A percentile compares a stretch with the other conserved stretches of the same genome.
Conservation (phyloP, 2,888 invertebrate species). For the Polietes domitor region DNA sequence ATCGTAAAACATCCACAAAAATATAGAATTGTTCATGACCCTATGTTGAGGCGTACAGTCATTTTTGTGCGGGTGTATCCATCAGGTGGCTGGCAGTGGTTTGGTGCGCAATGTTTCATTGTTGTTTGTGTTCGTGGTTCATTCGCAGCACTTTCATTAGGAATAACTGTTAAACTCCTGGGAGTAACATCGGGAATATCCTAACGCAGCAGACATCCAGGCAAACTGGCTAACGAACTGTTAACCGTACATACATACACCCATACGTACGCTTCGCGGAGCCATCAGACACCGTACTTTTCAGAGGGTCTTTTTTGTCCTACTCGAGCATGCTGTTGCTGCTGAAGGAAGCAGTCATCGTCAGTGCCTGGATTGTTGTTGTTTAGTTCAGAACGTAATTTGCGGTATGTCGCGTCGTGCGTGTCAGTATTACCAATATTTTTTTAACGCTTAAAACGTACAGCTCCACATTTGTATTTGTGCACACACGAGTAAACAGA, state of each 20-base stretch:
- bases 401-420: slow-evolving; percentile 65
- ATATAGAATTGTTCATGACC: too few species aligned
- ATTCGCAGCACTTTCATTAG: slow-evolving; percentile 17
- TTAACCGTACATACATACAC: slow-evolving; percentile 46
- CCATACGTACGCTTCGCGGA: background rate
- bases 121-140: slow-evolving; percentile 57
- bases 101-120: slow-evolving; percentile 40
- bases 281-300: background rate
- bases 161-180: slow-evolving; percentile 54
- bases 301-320: background rate
- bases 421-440: slow-evolving; percentile 28
- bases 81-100: background rate
- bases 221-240: slow-evolving; percentile 61
- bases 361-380: slow-evolving; percentile 80
- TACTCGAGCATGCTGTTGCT: slow-evolving; percentile 34
- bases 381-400: slow-evolving; percentile 74
- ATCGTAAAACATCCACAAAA: too few species aligned
- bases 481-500: background rate
- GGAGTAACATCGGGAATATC: slow-evolving; percentile 58
- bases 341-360: slow-evolving; percentile 49
- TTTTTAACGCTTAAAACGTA: slow-evolving; percentile 38
- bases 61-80: background rate
- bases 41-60: too few species aligned
- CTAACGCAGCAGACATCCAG: slow-evolving; percentile 64
- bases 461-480: background rate